Evolutionary conservation across 1,140 invertebrate genomes (phyloP), one percentile per base, ranked within the genome.

Genomic region (Drosophila simulans): DNA sequence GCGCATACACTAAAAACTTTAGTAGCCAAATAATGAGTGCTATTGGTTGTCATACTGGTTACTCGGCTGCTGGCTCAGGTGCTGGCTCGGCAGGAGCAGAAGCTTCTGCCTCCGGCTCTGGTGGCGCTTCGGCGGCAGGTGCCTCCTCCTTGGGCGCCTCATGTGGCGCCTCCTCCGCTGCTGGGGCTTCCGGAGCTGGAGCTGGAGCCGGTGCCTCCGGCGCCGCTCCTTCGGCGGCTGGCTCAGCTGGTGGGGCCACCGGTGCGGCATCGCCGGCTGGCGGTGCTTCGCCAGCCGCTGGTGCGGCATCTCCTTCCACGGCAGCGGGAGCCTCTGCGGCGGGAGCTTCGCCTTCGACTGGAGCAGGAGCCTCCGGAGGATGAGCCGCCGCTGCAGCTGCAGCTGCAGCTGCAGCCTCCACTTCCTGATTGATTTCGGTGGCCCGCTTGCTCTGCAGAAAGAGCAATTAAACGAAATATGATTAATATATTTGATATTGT

Each of bases 391-490:
- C 27, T 10, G 46, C 22, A 4, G 22, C 27, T 10, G 46, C 22
- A 4, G 22, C 25, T n/a, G 46, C 46, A 4, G 27, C n/a, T 0
- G 4, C n/a, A 1, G 48, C 1, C 25, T 51, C 48, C 48, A 22
- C 0, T 2, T 27, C 25, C 48, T 51, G 25, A 1, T n/a, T n/a
- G 8, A 51, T 10, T 11, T 51, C 48, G 27, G 27, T 4, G n/a
- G 13, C 10, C 48, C 31, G 31, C n/a, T 51, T 51, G 48, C 48
- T 51, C 48, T 51, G n/a, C n/a, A n/a, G 46, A 46, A 46, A 5
- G n/a, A n/a, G n/a, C n/a, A n/a, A n/a, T n/a, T n/a, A n/a, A 22
- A 22, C 3, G 20, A 22, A 22, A 22, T 22, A 22, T 22, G 20
- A 22, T 22, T 22, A 22, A 22, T 2, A 22, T 22, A 22, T 22